Base-by-base conservation (phyloP, 2,113 vertebrate genomes). In the Anhinga anhinga region DNA sequence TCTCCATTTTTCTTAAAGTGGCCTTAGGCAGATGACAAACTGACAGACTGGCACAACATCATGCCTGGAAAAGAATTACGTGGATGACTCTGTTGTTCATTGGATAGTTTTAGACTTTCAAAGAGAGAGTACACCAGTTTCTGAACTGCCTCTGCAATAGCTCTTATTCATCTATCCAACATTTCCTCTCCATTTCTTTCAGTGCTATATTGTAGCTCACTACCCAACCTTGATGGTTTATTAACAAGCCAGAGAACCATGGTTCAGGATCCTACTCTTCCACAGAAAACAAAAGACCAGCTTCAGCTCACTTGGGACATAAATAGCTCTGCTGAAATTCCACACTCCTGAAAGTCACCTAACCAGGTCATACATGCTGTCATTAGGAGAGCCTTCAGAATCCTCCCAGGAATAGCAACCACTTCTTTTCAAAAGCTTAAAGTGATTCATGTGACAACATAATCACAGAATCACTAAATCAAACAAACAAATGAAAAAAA, bases 361-460 rank as follows among this genome's bases (percentile, higher is more conserved):
- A 67, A 83, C 11, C 26, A 71, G 42, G 16, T 67, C 45, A 56
- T 74, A 77, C 10, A 49, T 10, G 29, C 9, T 88, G 15, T 63
- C 40, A 69, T 65, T 30, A 7, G 5, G 69, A 76, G 49, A 62
- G 44, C 18, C 45, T 40, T 62, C 40, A 83, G 40, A 83, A 69
- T 73, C 19, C 55, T 85, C 59, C 29, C 55, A 93, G 82, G 61
- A 91, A 76, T 8, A 82, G n/a, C 65, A 73, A 50, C 67, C 49
- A 61, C 65, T 88, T 87, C 20, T 86, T 82, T 88, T 66, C 50
- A 77, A 86, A 93, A 87, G 29, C 38, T 89, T 97, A 97, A 97
- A 98, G 95, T 98, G 96, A 79, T 91, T 88, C 8, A 38, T 40
- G 34, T 88, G 53, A 91, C 70, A 74, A 94, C 18, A 95, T 86